Evolutionary conservation across 2,888 invertebrate species (phyloP).

Genomic region (Odontocolon sp.): DNA sequence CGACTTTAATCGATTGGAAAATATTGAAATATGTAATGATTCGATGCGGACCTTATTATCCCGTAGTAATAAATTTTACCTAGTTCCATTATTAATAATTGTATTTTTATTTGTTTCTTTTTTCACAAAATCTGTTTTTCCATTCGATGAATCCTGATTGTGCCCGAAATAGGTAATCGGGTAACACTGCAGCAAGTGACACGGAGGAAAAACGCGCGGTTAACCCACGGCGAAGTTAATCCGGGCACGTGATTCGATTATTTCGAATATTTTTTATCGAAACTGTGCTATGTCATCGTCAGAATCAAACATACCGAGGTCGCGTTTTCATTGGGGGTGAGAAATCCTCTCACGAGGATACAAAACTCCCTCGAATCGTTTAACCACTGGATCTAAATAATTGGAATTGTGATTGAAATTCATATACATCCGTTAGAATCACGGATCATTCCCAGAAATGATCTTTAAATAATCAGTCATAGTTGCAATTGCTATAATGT

Average conservation of each 20-base stretch:
- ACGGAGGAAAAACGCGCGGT: constrained; percentile 29
- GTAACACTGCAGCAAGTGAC: constrained; percentile 35
- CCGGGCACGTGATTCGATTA: constrained; percentile 59
- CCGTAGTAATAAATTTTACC: constrained; percentile 10
- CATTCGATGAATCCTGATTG: constrained; percentile 59
- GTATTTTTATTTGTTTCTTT: constrained; percentile 25
- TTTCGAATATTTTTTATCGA: constrained; percentile 42
- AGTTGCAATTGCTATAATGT: background rate
- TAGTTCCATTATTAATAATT: constrained; percentile 24
- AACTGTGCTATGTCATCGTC: constrained; percentile 32
- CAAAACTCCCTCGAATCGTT: constrained; percentile 37
- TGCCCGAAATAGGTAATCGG: constrained; percentile 54
- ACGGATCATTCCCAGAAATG: background rate
- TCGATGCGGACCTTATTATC: constrained; percentile 8
- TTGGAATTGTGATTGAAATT: constrained; percentile 61
- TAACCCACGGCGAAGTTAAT: constrained; percentile 52
- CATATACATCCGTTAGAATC: background rate
- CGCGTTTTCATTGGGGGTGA: constrained; percentile 28
- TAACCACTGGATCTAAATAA: constrained; percentile 61
- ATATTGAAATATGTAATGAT: constrained; percentile 19
- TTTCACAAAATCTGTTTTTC: constrained; percentile 48
- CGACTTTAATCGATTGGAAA: background rate
- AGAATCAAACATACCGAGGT: constrained; percentile 17
- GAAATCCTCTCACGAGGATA: constrained; percentile 32
- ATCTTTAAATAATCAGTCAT: constrained; percentile 3